Evolutionary conservation across 1,140 invertebrate genomes (phyloP), one percentile per base, ranked within the genome.

Genomic region (Eriosoma lanigerum): DNA sequence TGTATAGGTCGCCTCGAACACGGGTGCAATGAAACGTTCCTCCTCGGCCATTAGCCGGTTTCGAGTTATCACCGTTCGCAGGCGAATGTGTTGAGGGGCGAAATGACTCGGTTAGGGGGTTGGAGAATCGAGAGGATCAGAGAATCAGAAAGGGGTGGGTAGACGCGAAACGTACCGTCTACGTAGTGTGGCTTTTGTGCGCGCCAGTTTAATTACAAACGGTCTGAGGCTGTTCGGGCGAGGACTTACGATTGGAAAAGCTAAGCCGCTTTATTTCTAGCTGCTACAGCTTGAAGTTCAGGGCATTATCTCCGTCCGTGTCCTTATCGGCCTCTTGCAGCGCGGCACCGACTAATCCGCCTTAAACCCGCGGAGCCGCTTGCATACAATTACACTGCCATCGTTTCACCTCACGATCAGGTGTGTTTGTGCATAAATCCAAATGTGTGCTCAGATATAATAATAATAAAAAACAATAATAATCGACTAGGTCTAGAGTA

Each of bases 291-390:
- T 21, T n/a, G n/a, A n/a, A 6, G 68, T 29, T 29, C 24, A n/a
- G 17, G 68, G 68, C 19, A 52, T 72, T 50, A 46, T 52, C 52
- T 2, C 15, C 68, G 68, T 72, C 5, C n/a, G 19, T 38, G 21
- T 72, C 48, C 68, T 72, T 72, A 72, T 72, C 68, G 68, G 68
- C 68, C 46, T 26, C 68, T 72, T 52, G 68, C 68, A 72, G 68
- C 8, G 9, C 17, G 8, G 24, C 46, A 0, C 24, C 9, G 9
- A 15, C 3, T 50, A 50, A 72, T 50, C 68, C 68, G 8, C 46
- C 46, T 52, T 72, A 72, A 72, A 13, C 46, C 68, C 68, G 3
- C 9, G n/a, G n/a, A 2, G 6, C n/a, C 32, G 46, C 15, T 68
- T 68, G 64, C 64, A 68, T 68, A 68, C 64, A 48, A 68, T 68